These are phyloP conservation scores for Argyresthia goedartella DNA, from an alignment of 2,888 invertebrate genomes.

Conservation along the genomic window DNA sequence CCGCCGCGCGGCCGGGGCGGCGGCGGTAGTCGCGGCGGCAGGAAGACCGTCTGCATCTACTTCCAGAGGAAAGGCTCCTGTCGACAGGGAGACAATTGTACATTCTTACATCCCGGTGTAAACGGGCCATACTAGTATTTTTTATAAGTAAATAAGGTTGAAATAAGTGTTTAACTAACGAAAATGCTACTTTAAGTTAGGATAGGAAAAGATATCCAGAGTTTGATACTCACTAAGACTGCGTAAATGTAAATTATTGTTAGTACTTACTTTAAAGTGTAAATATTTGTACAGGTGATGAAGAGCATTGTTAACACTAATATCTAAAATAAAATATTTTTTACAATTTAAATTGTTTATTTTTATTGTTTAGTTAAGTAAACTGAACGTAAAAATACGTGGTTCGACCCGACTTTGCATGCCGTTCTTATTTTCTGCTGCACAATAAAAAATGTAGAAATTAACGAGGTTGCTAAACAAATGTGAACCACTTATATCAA, in stretches of 20 bases:
- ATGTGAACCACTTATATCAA: no score
- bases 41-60: slow-evolving; percentile 78
- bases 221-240: slow-evolving; percentile 11
- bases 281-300: neutral
- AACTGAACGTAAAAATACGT: no score
- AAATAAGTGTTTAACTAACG: no score
- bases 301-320: neutral
- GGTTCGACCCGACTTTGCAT: no score
- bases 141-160: neutral
- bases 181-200: neutral
- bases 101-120: slow-evolving; percentile 83
- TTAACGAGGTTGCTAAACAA: no score
- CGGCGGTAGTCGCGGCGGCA: slow-evolving; percentile 63
- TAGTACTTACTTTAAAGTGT: slow-evolving; percentile 2
- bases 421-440: no score
- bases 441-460: no score
- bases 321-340: no score
- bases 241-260: slow-evolving; percentile 2
- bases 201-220: slow-evolving; percentile 1
- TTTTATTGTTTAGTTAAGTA: no score
- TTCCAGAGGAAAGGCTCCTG: slow-evolving; percentile 86
- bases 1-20: slow-evolving; percentile 54
- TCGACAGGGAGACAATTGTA: slow-evolving; percentile 84
- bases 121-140: slow-evolving; percentile 62
- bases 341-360: no score